Conservation (phyloP, 2,888 invertebrate species). For the Chalcis sispes region DNA sequence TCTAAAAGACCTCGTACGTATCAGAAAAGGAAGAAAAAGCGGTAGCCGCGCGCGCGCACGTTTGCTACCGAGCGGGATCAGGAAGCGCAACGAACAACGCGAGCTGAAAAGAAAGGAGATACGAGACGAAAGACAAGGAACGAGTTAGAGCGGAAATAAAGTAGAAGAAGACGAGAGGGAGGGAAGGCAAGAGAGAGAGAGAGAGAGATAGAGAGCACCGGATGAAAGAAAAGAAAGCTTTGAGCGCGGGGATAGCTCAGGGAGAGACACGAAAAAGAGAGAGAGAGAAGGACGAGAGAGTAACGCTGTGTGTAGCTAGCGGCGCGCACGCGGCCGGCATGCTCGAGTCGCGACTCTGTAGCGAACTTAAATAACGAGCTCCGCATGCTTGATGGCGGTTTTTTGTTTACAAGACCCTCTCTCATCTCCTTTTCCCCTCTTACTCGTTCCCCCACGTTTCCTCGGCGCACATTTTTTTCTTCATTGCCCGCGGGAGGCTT, state of each 20-base stretch:
- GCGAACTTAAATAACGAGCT: conserved; percentile 62
- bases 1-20: conserved; percentile 22
- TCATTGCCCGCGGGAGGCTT: conserved; percentile 25
- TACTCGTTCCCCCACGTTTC: background rate
- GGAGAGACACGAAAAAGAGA: background rate
- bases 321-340: conserved; percentile 35
- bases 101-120: conserved; percentile 49
- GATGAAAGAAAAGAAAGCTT: too few relatives aligned
- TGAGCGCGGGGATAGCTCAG: background rate
- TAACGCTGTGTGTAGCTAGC: too few relatives aligned
- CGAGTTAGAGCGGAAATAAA: conserved; percentile 42
- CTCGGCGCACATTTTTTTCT: conserved; percentile 37
- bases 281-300: background rate
- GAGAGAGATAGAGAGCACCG: background rate
- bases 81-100: conserved; percentile 24
- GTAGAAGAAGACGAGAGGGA: conserved; percentile 26
- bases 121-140: conserved; percentile 12
- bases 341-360: conserved; percentile 47
- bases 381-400: conserved; percentile 61
- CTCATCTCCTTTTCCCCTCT: background rate
- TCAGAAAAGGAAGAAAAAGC: conserved; percentile 4
- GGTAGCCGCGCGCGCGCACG: background rate
- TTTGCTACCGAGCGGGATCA: background rate
- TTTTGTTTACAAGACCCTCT: conserved; percentile 59
- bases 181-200: background rate